Conservation (phyloP, 1,140 invertebrate species). For the Hylaeus volcanicus region DNA sequence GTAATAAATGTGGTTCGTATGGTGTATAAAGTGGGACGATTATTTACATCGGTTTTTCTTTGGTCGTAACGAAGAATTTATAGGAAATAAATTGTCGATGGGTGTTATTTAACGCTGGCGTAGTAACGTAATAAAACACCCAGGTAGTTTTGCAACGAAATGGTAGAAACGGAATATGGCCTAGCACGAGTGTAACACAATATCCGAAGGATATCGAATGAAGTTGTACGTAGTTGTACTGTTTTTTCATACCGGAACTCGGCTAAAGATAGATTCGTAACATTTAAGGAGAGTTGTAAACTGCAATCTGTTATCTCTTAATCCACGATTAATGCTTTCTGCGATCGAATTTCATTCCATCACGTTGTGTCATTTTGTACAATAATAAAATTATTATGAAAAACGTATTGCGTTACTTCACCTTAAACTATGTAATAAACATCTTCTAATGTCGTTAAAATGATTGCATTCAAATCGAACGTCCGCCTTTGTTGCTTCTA, state of each 20-base stretch:
- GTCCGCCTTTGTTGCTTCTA: neutral
- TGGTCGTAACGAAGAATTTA: conserved; percentile 9
- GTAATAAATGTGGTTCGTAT: neutral
- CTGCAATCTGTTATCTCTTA: conserved; percentile 24
- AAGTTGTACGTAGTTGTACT: conserved; percentile 52
- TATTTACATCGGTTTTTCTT: neutral
- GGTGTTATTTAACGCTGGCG: conserved; percentile 27
- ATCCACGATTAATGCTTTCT: neutral
- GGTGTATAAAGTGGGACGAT: neutral
- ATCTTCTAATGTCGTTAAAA: neutral
- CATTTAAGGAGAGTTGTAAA: conserved; percentile 36
- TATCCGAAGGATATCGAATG: conserved; percentile 58
- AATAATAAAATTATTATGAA: neutral
- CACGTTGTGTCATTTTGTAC: neutral
- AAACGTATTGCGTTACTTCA: neutral
- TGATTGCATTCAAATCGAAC: neutral
- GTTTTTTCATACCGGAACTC: conserved; percentile 44
- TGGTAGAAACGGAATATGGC: conserved; percentile 56
- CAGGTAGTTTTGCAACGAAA: conserved; percentile 54
- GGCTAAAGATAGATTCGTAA: conserved; percentile 48
- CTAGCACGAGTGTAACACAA: conserved; percentile 51
- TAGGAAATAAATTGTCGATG: conserved; percentile 41
- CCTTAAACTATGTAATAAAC: too few relatives aligned
- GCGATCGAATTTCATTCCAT: neutral
- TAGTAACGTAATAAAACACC: conserved; percentile 47